Percentiles rank a stretch among this genome's conserved stretches.
These are phyloP conservation scores for Sebastes kiyomatsui DNA, from an alignment of 2,797 vertebrate species.

Conservation along the genomic window DNA sequence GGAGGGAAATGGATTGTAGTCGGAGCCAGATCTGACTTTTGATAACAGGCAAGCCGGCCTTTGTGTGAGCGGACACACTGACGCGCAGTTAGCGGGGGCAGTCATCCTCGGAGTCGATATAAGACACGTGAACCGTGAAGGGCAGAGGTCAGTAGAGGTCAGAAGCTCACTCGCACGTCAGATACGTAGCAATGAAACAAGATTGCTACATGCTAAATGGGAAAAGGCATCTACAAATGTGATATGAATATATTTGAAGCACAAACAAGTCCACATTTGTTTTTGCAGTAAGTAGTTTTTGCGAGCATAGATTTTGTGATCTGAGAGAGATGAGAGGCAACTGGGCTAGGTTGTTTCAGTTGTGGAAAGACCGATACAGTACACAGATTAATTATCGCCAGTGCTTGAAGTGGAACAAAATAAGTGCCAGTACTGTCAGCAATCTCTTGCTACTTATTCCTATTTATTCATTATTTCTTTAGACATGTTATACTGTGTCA, in stretches of 20 bases:
- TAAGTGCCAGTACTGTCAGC: no score
- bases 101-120: slow-evolving; percentile 72
- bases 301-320: slow-evolving; percentile 7
- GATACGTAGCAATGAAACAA: slow-evolving; percentile 14
- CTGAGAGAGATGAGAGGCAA: not conserved
- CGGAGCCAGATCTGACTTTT: slow-evolving; percentile 71
- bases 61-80: slow-evolving; percentile 71
- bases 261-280: slow-evolving; percentile 9
- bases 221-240: slow-evolving; percentile 9
- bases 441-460: no score
- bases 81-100: slow-evolving; percentile 69
- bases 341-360: not conserved
- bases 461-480: no score
- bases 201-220: slow-evolving; percentile 41
- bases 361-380: not conserved
- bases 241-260: slow-evolving; percentile 24
- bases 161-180: slow-evolving; percentile 17
- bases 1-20: slow-evolving; percentile 72
- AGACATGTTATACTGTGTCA: no score
- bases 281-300: not conserved
- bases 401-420: no score
- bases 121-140: slow-evolving; percentile 67
- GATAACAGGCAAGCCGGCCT: slow-evolving; percentile 63
- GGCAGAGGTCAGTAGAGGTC: slow-evolving; percentile 65
- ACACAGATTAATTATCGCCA: not conserved